These are phyloP conservation scores for Vanessa atalanta DNA, from an alignment of 1,140 invertebrate species.

Conservation along the genomic window DNA sequence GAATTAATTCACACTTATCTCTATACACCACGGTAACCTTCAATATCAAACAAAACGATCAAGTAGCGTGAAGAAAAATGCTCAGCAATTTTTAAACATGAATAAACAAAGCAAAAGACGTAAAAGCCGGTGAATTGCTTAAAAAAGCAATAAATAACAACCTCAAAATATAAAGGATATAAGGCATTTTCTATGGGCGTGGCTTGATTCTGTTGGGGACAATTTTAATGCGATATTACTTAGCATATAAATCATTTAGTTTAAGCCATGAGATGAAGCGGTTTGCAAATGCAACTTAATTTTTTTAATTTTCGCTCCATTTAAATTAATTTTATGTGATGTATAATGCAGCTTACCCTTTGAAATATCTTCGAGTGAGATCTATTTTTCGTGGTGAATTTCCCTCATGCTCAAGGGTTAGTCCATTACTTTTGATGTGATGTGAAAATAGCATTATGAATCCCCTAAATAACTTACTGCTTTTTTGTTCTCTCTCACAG, in stretches of 20 bases:
- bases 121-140: conserved; percentile 32
- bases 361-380: too few species aligned
- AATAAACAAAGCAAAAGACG: conserved; percentile 29
- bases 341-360: too few species aligned
- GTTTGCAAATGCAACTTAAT: background rate
- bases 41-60: conserved; percentile 1
- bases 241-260: conserved; percentile 46
- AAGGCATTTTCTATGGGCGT: conserved; percentile 48
- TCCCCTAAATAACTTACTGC: too few species aligned
- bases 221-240: conserved; percentile 62
- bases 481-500: too few species aligned
- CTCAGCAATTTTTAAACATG: conserved; percentile 15
- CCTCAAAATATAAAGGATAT: conserved; percentile 46
- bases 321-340: too few species aligned
- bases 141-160: conserved; percentile 44
- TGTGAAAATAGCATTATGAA: too few species aligned
- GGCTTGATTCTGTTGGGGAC: conserved; percentile 53
- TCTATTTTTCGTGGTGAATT: too few species aligned
- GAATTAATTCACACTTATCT: too few species aligned
- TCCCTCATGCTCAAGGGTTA: too few species aligned
- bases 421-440: too few species aligned
- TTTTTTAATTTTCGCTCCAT: background rate
- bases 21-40: too few species aligned
- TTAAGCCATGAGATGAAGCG: conserved; percentile 33
- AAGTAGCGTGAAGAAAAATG: background rate